Evolutionary conservation across 2,797 vertebrate species (phyloP), one percentile per base, ranked within the genome.

Genomic region (Pristis pectinata): DNA sequence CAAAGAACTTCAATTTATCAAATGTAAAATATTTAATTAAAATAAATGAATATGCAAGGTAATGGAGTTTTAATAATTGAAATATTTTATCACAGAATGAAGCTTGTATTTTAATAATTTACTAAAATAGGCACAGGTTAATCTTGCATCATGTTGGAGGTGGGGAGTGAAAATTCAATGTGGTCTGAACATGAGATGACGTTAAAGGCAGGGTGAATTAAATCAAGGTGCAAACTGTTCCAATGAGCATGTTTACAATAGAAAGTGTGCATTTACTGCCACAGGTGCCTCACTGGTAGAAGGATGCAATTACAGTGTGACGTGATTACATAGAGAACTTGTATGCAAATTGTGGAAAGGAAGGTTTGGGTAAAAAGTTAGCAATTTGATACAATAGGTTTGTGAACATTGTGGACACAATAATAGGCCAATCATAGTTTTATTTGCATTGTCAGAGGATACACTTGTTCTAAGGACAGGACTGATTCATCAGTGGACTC

Each of bases 51-150:
- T 89, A 64, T n/a, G 15, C 59, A 61, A 89, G 85, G 56, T 67
- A 91, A 91, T 91, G 24, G 87, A 91, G 87, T 91, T 91, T 91
- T 91, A 91, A 91, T 91, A 91, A 91, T 91, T 91, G 17, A 91
- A 91, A 67, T 41, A 19, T 91, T 91, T 61, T 19, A 67, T 41
- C 61, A 19, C 3, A 22, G 24, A 61, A 91, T 91, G 37, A 24
- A 91, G 67, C 34, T 41, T 41, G 2, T 64, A 91, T 91, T 91
- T 91, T 67, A 91, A 91, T 91, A 91, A 64, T 91, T 67, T 91
- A 91, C 9, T 41, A 37, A 91, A 19, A 15, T 19, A 41, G 30
- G 8, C 59, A 67, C 59, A 67, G 61, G 59, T 67, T 91, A 67
- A 91, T 24, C 85, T 61, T 34, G 53, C 53, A 61, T n/a, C 17